Percentiles rank a stretch among this genome's conserved stretches.
Conservation (phyloP, 2,797 vertebrate species). For the Emys orbicularis region DNA sequence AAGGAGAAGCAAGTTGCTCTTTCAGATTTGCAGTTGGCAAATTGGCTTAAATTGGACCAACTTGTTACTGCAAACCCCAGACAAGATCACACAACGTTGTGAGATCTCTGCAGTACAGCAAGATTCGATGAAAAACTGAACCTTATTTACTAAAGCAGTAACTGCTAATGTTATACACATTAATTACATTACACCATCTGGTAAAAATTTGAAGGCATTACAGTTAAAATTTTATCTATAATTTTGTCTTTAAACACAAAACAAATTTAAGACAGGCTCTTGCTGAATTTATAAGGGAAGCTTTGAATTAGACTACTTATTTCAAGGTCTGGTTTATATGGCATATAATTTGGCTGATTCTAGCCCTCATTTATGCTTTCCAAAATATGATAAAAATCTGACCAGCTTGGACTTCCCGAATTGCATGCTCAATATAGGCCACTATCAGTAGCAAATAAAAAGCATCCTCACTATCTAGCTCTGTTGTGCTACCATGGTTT, state of each 20-base stretch:
- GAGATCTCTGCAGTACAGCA: not conserved
- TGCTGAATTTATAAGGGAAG: not conserved
- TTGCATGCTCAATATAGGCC: not conserved
- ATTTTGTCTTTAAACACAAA: fast-evolving
- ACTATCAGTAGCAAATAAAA: not conserved
- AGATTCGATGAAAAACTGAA: not conserved
- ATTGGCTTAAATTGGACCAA: not conserved
- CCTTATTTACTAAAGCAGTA: not conserved
- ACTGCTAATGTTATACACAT: not conserved
- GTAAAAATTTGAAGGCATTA: not conserved
- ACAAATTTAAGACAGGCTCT: not conserved
- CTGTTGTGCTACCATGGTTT: not conserved
- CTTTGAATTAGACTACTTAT: not conserved
- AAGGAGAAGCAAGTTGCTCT: not conserved
- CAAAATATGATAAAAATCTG: not conserved
- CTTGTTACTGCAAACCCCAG: not conserved
- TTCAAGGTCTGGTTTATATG: not conserved
- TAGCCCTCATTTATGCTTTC: not conserved
- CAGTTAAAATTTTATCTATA: not conserved
- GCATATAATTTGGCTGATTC: not conserved
- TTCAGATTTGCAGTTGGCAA: not conserved
- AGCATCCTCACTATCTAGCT: not conserved
- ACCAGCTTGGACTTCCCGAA: too few species aligned
- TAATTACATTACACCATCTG: not conserved
- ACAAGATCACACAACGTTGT: not conserved